phyloP scores from a whole-genome alignment of 1,140 invertebrate species.

The Brachionus rotundiformis region DNA sequence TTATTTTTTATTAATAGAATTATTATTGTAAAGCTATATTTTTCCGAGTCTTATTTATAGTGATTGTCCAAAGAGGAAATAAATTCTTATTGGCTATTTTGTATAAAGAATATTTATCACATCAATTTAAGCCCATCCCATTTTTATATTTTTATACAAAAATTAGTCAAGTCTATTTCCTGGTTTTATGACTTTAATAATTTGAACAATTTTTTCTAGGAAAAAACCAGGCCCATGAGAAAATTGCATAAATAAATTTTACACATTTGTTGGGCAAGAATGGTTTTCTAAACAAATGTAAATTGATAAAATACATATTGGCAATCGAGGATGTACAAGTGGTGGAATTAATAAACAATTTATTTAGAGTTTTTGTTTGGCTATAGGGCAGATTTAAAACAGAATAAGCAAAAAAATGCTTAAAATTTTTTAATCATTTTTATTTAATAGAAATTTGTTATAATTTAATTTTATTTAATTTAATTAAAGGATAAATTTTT shows the following conservation, averaged over 20 bases:
- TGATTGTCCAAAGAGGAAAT: not conserved
- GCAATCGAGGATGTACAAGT: not conserved
- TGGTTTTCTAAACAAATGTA: not conserved
- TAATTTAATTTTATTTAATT: too few relatives aligned
- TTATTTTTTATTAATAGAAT: not conserved
- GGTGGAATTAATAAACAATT: not conserved
- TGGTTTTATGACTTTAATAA: slow-evolving; percentile 2
- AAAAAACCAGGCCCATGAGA: slow-evolving; percentile 10
- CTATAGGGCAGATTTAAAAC: not conserved
- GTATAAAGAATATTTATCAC: not conserved
- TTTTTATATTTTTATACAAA: not conserved
- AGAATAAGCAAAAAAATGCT: too few relatives aligned
- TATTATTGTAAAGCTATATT: not conserved
- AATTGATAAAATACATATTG: not conserved
- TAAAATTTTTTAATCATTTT: too few relatives aligned
- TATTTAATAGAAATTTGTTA: too few relatives aligned
- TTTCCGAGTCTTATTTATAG: not conserved
- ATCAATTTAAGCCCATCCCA: not conserved
- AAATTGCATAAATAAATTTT: slow-evolving; percentile 12
- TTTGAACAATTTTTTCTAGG: not conserved
- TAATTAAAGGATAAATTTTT: too few relatives aligned
- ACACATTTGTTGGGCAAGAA: not conserved
- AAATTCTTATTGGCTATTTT: not conserved
- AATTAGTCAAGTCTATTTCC: slow-evolving; percentile 14
- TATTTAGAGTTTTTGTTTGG: not conserved